A percentile compares a stretch with the other conserved stretches of the same genome.
Conservation (phyloP, 1,140 invertebrate species). For the Drosophila simulans region DNA sequence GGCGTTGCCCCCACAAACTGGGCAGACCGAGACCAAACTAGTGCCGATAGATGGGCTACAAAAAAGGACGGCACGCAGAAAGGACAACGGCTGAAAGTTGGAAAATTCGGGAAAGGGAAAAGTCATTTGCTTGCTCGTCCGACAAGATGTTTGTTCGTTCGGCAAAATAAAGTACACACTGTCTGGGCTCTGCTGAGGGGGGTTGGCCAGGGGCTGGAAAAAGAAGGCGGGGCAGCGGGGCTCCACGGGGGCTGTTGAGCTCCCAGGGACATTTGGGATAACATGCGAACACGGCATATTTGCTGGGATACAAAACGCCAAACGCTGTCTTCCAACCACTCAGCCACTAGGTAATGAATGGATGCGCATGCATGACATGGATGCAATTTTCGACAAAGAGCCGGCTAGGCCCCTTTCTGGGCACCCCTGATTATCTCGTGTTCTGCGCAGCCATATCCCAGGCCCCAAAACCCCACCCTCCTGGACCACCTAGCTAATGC, state of each 20-base stretch:
- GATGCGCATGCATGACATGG: slow-evolving; percentile 80
- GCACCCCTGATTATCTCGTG: slow-evolving; percentile 73
- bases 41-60: slow-evolving; percentile 12
- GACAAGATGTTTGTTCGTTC: slow-evolving; percentile 84
- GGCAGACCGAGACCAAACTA: slow-evolving; percentile 8
- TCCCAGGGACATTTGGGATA: slow-evolving; percentile 76
- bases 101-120: slow-evolving; percentile 54
- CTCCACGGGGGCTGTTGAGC: slow-evolving; percentile 50
- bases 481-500: slow-evolving; percentile 6
- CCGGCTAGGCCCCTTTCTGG: slow-evolving; percentile 41
- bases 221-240: slow-evolving; percentile 22
- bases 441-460: slow-evolving; percentile 51
- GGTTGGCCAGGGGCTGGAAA: neutral
- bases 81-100: slow-evolving; percentile 67
- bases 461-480: slow-evolving; percentile 5
- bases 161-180: slow-evolving; percentile 83
- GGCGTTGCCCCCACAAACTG: slow-evolving; percentile 23
- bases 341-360: slow-evolving; percentile 77
- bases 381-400: slow-evolving; percentile 74
- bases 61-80: slow-evolving; percentile 51
- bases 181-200: slow-evolving; percentile 26
- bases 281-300: slow-evolving; percentile 80
- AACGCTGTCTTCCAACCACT: slow-evolving; percentile 76
- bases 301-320: slow-evolving; percentile 77
- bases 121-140: slow-evolving; percentile 83